These are phyloP conservation scores for Sorex fumeus DNA, from an alignment of 2,113 vertebrate species.

Conservation along the genomic window DNA sequence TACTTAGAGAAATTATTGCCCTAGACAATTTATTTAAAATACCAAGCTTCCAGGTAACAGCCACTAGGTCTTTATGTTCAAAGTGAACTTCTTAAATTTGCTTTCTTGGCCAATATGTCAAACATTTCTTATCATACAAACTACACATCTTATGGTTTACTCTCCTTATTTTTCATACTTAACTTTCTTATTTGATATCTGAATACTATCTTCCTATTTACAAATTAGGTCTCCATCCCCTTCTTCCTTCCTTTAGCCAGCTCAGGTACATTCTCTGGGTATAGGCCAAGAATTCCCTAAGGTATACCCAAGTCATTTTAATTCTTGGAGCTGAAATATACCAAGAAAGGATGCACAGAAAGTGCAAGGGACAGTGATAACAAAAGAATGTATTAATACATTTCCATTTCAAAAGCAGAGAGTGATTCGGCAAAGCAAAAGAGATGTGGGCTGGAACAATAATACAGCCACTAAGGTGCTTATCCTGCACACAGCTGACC, in stretches of 20 bases:
- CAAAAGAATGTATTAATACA: neutral
- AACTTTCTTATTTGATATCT: conserved; percentile 45
- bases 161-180: conserved; percentile 1
- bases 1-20: neutral
- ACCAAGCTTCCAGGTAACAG: neutral
- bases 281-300: neutral
- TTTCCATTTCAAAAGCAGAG: neutral
- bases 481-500: no score
- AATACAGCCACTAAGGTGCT: no score
- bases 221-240: neutral
- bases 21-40: neutral
- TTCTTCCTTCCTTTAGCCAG: neutral
- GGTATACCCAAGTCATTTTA: neutral
- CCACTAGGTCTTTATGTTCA: neutral
- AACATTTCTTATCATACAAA: neutral
- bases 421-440: neutral
- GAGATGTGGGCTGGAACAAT: neutral
- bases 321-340: neutral
- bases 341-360: conserved; percentile 17
- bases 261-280: neutral
- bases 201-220: conserved; percentile 15
- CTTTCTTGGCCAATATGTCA: neutral
- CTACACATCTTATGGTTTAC: neutral
- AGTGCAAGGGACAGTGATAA: neutral
- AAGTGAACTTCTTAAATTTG: neutral